phyloP scores from a whole-genome alignment of 92 coral and sea anemone genomes.

The Palythoa caribaeorum region DNA sequence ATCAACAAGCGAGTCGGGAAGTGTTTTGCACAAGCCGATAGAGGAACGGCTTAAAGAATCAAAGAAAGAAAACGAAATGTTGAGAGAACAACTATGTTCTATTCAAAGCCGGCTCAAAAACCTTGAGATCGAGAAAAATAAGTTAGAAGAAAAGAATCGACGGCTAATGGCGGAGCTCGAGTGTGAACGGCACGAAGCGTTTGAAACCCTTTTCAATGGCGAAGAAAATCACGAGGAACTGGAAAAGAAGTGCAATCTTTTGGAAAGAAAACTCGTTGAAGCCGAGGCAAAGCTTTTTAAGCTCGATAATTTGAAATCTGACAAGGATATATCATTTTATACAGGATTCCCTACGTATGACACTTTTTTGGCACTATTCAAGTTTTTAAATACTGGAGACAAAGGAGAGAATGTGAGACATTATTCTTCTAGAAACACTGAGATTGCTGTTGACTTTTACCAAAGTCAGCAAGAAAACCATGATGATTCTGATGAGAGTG shows the following conservation, averaged over 20 bases:
- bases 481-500: constrained; percentile 1
- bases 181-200: constrained; percentile 16
- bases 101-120: constrained; percentile 16
- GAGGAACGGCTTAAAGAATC: constrained; percentile 13
- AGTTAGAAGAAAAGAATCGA: constrained; percentile 13
- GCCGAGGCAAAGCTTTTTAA: not conserved
- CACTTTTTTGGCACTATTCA: constrained; percentile 15
- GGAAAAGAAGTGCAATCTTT: constrained; percentile 11
- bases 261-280: constrained; percentile 3
- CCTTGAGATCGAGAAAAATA: constrained; percentile 15
- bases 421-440: constrained; percentile 12
- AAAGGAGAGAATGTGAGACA: constrained; percentile 41
- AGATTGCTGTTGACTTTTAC: not conserved
- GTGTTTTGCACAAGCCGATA: constrained; percentile 17
- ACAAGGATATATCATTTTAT: constrained; percentile 1
- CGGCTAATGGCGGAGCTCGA: constrained; percentile 17
- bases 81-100: constrained; percentile 12
- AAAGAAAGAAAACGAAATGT: constrained; percentile 13
- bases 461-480: constrained; percentile 1
- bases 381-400: constrained; percentile 45
- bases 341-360: constrained; percentile 4
- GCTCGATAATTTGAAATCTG: not conserved
- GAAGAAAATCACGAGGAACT: constrained; percentile 15
- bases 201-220: constrained; percentile 12
- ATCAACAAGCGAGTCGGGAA: constrained; percentile 17